These are phyloP conservation scores for Epizoanthus fatuus DNA, from an alignment of 92 coral and sea anemone species.

Conservation along the genomic window DNA sequence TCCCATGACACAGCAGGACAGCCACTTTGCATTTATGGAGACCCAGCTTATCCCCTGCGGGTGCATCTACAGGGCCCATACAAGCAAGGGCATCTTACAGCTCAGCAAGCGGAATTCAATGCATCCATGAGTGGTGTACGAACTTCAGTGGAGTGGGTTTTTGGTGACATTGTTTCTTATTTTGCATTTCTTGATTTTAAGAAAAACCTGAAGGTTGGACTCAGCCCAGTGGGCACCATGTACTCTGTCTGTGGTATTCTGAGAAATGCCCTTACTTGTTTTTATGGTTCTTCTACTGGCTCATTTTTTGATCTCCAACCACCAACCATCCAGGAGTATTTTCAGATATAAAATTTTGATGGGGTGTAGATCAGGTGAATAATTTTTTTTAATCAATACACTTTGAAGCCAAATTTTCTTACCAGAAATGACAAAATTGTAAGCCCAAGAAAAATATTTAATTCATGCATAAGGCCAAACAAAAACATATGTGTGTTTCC, in stretches of 20 bases:
- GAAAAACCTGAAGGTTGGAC: constrained; percentile 33
- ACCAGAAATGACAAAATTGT: no score
- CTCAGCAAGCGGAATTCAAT: constrained; percentile 35
- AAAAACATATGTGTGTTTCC: no score
- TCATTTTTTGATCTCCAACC: constrained; percentile 7
- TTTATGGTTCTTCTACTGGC: constrained; percentile 9
- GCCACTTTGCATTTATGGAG: constrained; percentile 38
- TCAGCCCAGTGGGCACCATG: constrained; percentile 34
- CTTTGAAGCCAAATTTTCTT: no score
- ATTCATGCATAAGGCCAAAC: no score
- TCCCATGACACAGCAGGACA: constrained; percentile 23
- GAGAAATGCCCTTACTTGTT: neutral
- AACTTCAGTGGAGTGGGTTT: constrained; percentile 10
- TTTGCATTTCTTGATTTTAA: constrained; percentile 23
- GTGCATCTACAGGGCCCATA: constrained; percentile 47
- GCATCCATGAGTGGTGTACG: constrained; percentile 33
- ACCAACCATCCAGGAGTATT: constrained; percentile 26
- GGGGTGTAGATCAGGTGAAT: no score
- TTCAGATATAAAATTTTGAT: constrained; percentile 4
- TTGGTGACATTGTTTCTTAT: constrained; percentile 21
- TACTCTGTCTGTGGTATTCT: constrained; percentile 14
- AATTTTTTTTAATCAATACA: no score
- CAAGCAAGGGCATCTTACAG: constrained; percentile 21
- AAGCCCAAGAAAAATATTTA: no score
- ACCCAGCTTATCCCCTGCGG: constrained; percentile 51